Evolutionary conservation across 2,113 vertebrate genomes (phyloP).

Genomic region (Esox niger): DNA sequence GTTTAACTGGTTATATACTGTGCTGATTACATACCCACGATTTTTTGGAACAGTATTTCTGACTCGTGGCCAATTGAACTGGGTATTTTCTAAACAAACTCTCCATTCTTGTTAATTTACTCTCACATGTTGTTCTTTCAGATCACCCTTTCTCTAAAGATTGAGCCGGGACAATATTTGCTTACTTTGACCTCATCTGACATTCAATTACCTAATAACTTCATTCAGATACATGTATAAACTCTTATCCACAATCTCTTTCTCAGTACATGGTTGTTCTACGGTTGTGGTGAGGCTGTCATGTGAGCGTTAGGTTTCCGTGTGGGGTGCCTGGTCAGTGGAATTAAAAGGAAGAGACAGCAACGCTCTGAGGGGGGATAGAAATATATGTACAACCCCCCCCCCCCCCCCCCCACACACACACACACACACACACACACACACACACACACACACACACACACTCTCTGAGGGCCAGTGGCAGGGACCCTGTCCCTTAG

Average conservation of each 20-base stretch:
- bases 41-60: too few relatives aligned
- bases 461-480: too few relatives aligned
- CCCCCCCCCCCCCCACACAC: not conserved
- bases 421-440: slow-evolving; percentile 19
- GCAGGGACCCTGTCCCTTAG: slow-evolving; percentile 18
- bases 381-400: slow-evolving; percentile 23
- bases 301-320: slow-evolving; percentile 6
- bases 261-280: slow-evolving; percentile 16
- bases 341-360: slow-evolving; percentile 27
- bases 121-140: too few relatives aligned
- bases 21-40: too few relatives aligned
- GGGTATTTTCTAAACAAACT: not conserved
- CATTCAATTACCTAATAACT: slow-evolving; percentile 21
- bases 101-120: not conserved
- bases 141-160: slow-evolving; percentile 7
- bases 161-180: not conserved
- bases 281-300: slow-evolving; percentile 32
- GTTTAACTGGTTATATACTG: too few relatives aligned
- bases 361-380: slow-evolving; percentile 22
- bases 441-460: slow-evolving; percentile 7
- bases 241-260: not conserved
- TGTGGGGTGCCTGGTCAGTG: slow-evolving; percentile 30
- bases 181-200: slow-evolving; percentile 24
- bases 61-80: too few relatives aligned
- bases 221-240: slow-evolving; percentile 11